A percentile compares a stretch with the other conserved stretches of the same genome.
Conservation (phyloP, 2,888 invertebrate species). For the Uropetala carovei region DNA sequence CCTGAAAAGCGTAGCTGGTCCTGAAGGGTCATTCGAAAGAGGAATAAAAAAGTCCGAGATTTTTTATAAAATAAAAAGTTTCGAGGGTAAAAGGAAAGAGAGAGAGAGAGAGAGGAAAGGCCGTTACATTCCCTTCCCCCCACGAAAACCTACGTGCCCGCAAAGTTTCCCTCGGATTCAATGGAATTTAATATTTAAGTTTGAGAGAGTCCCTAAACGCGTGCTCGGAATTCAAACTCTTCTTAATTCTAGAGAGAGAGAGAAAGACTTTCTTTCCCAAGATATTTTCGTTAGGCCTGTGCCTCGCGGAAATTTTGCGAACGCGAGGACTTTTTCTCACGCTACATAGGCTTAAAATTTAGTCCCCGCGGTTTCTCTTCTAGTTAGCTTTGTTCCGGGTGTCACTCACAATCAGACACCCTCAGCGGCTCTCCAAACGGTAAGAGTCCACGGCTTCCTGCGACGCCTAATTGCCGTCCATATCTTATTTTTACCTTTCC, state of each 20-base stretch:
- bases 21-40: neutral
- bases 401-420: too few relatives aligned
- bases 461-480: too few relatives aligned
- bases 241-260: neutral
- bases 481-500: too few relatives aligned
- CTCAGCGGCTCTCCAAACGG: too few relatives aligned
- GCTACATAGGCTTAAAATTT: too few relatives aligned
- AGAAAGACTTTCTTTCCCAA: neutral
- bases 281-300: neutral
- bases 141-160: neutral
- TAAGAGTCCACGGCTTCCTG: too few relatives aligned
- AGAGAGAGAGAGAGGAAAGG: neutral
- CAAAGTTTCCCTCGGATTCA: neutral
- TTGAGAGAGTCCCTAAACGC: neutral
- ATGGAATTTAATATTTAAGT: slow-evolving; percentile 22
- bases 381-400: too few relatives aligned
- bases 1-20: neutral
- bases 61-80: neutral
- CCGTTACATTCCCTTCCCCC: neutral
- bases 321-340: too few relatives aligned
- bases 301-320: neutral
- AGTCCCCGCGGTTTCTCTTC: too few relatives aligned
- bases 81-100: too few relatives aligned
- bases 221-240: neutral
- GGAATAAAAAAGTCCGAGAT: neutral